A percentile compares a stretch with the other conserved stretches of the same genome.
Evolutionary conservation across 1,140 invertebrate genomes (phyloP).

Genomic region (Pectinophora gossypiella): DNA sequence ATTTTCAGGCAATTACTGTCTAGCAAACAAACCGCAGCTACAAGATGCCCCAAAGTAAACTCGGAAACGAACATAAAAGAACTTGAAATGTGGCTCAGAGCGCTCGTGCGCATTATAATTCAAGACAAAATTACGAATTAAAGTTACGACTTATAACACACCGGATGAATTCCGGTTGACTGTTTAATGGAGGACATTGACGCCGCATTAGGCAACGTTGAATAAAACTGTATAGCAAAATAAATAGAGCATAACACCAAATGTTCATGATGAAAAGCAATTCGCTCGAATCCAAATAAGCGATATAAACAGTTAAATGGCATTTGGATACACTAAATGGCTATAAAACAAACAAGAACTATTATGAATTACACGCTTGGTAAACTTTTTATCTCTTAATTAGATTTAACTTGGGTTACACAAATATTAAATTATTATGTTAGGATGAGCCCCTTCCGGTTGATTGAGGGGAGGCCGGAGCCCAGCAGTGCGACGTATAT

Average conservation of each 20-base stretch:
- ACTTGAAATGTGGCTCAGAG: background rate
- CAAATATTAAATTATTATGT: too few species aligned
- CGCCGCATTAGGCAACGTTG: background rate
- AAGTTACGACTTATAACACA: slow-evolving; percentile 1
- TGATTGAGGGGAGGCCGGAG: too few species aligned
- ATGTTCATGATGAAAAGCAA: background rate
- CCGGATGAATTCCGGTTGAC: background rate
- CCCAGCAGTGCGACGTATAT: too few species aligned
- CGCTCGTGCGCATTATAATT: background rate
- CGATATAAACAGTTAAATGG: too few species aligned
- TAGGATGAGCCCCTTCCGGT: too few species aligned
- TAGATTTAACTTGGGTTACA: too few species aligned
- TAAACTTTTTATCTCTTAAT: too few species aligned
- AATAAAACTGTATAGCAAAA: background rate
- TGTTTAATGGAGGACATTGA: background rate
- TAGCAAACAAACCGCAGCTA: background rate
- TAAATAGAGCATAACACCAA: slow-evolving; percentile 1
- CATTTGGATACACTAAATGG: too few species aligned
- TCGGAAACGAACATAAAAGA: background rate
- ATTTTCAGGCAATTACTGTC: background rate
- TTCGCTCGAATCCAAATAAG: background rate
- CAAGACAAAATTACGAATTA: too few species aligned
- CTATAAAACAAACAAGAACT: too few species aligned
- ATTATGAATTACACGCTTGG: too few species aligned
- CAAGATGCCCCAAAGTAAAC: background rate